These are phyloP conservation scores for Zosterops lateralis DNA, from an alignment of 2,113 vertebrate genomes.

Conservation along the genomic window DNA sequence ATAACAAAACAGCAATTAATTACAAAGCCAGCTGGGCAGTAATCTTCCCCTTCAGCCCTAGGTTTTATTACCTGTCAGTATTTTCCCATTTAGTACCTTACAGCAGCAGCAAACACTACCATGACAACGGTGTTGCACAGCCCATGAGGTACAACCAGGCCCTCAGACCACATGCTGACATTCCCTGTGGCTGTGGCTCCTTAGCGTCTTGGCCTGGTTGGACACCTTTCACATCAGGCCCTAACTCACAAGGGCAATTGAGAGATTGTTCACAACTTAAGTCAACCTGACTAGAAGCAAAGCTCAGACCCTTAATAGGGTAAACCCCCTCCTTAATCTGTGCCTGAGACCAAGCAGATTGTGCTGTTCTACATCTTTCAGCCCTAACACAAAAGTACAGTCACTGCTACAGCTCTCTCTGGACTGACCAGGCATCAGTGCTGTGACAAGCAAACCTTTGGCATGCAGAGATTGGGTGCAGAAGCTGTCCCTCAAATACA, in stretches of 20 bases:
- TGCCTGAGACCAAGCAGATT: neutral
- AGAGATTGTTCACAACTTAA: neutral
- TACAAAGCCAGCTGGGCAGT: neutral
- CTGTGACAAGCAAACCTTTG: neutral
- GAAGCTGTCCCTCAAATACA: neutral
- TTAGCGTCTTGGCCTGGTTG: neutral
- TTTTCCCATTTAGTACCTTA: neutral
- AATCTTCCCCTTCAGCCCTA: neutral
- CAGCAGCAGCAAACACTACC: neutral
- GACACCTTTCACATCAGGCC: neutral
- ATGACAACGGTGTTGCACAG: fast-evolving
- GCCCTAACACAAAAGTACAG: neutral
- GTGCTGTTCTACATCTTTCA: neutral
- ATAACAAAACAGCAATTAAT: neutral
- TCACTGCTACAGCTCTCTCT: neutral
- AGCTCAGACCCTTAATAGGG: neutral
- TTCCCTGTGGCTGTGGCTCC: neutral
- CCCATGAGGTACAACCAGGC: neutral
- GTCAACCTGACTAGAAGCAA: neutral
- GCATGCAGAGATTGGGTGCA: fast-evolving
- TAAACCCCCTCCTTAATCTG: neutral
- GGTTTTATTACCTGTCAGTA: neutral
- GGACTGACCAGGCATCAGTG: neutral
- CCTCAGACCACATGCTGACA: neutral
- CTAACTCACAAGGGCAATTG: neutral